Evolutionary conservation across 2,888 invertebrate genomes (phyloP).

Genomic region (Drosophila putrida): DNA sequence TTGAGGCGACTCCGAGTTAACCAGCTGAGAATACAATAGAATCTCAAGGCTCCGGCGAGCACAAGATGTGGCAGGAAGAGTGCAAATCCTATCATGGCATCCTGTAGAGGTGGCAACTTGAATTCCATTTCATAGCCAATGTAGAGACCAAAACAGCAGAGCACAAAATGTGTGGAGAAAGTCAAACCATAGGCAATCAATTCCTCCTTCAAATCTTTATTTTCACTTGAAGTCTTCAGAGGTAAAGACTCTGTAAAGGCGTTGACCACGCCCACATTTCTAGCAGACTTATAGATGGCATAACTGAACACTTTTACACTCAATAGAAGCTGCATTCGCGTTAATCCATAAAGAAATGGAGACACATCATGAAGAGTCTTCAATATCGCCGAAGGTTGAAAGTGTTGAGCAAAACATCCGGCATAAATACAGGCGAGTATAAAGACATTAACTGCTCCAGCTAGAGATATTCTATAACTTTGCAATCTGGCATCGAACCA

Average conservation of each 20-base stretch:
- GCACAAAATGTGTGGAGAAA: constrained; percentile 64
- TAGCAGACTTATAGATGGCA: constrained; percentile 63
- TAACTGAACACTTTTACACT: constrained; percentile 73
- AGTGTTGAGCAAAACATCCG: constrained; percentile 77
- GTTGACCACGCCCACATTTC: constrained; percentile 55
- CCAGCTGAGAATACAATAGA: constrained; percentile 66
- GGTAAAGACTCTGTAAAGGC: constrained; percentile 49
- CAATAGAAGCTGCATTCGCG: constrained; percentile 71
- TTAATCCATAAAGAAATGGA: constrained; percentile 71
- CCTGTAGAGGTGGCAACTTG: constrained; percentile 73
- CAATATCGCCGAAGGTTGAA: constrained; percentile 65
- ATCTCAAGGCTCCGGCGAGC: constrained; percentile 65
- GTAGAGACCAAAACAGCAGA: constrained; percentile 67
- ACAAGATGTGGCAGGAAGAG: constrained; percentile 80
- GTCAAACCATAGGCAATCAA: constrained; percentile 61
- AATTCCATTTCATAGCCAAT: constrained; percentile 81
- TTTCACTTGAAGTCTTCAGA: background rate
- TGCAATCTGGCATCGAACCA: constrained; percentile 56
- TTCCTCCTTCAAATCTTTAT: constrained; percentile 34
- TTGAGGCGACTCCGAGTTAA: constrained; percentile 58
- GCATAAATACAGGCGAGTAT: constrained; percentile 53
- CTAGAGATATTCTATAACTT: constrained; percentile 48
- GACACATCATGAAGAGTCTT: constrained; percentile 69
- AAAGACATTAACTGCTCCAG: constrained; percentile 44
- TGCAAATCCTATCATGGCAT: constrained; percentile 73